phyloP scores from a whole-genome alignment of 2,113 vertebrate genomes.

The Chaetodon auriga region DNA sequence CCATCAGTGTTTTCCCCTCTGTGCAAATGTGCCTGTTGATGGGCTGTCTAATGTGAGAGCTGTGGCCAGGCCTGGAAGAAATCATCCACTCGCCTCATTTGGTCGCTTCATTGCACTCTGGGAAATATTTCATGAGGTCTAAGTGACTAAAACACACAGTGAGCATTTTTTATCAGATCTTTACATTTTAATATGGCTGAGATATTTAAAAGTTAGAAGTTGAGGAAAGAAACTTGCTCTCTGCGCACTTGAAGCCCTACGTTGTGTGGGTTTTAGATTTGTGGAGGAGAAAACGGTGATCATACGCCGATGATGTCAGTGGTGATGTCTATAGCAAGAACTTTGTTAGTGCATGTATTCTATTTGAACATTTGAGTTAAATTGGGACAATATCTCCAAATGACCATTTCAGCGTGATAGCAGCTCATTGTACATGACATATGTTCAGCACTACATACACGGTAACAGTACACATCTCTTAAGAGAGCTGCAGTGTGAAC shows the following conservation, averaged over 20 bases:
- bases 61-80: slow-evolving; percentile 72
- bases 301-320: not conserved
- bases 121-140: slow-evolving; percentile 87
- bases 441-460: too few relatives aligned
- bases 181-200: slow-evolving; percentile 82
- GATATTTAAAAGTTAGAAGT: slow-evolving; percentile 74
- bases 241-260: not conserved
- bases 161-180: slow-evolving; percentile 82
- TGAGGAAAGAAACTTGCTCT: slow-evolving; percentile 58
- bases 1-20: slow-evolving; percentile 73
- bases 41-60: slow-evolving; percentile 79
- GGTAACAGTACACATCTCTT: too few relatives aligned
- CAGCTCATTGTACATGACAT: not conserved
- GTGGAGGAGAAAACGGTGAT: not conserved
- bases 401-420: not conserved
- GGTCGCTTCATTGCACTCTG: slow-evolving; percentile 80
- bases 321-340: not conserved
- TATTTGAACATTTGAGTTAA: not conserved
- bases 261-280: not conserved
- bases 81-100: slow-evolving; percentile 77
- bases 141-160: slow-evolving; percentile 85
- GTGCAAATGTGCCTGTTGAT: slow-evolving; percentile 78
- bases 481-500: too few relatives aligned
- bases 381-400: not conserved
- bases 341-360: not conserved